Evolutionary conservation across 1,140 invertebrate genomes (phyloP), one percentile per base, ranked within the genome.

Genomic region (Cyrtorhinus lividipennis): DNA sequence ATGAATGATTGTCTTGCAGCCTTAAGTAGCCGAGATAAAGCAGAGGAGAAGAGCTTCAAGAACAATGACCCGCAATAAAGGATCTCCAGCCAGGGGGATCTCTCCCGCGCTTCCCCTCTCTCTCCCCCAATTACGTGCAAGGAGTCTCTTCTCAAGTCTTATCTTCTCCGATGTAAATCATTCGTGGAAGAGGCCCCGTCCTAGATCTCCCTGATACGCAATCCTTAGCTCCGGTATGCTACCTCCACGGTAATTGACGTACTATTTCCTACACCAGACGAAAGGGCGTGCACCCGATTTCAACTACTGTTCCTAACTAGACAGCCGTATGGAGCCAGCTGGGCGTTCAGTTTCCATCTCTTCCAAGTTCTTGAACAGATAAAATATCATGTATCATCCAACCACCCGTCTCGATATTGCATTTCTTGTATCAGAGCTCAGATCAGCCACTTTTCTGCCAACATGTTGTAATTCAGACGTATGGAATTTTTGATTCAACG

Each of bases 231-330:
- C 12, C 48, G 48, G 48, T 53, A 53, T 53, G 48, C 48, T 53
- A 53, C 48, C 48, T 53, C 48, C 48, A 53, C 48, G 48, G 48
- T 53, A 53, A 53, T 53, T 53, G 48, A 53, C 48, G 48, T 53
- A 12, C 48, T 53, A 53, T 53, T 53, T 53, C 48, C 48, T 53
- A 53, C 48, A 10, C 20, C 48, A 12, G 48, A 22, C 20, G 48
- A 53, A 22, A 53, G 20, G 20, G 48, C 48, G 20, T 53, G 48
- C 48, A 53, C 48, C 20, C 48, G 48, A 15, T 53, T 22, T 20
- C 12, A 53, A 5, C 18, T 53, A 20, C 8, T 10, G 48, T 20
- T 20, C 48, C 5, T 22, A 12, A 53, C 48, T 53, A 20, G 20
- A 12, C 48, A 53, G 48, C 48, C 20, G 48, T 22, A 10, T n/a